phyloP scores from a whole-genome alignment of 1,140 invertebrate species.

The Belonocnema kinseyi region DNA sequence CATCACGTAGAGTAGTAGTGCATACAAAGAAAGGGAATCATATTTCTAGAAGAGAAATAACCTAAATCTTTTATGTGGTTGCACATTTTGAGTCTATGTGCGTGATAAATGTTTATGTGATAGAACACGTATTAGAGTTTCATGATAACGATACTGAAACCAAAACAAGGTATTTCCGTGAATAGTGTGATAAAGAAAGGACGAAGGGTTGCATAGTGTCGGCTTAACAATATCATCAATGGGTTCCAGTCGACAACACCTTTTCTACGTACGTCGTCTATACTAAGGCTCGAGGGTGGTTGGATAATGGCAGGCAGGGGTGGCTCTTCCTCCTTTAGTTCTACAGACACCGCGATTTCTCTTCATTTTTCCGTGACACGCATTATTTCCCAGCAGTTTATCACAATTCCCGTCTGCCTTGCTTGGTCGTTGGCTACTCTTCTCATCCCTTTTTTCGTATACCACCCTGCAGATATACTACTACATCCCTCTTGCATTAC shows the following conservation, averaged over 20 bases:
- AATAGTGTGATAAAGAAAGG: background rate
- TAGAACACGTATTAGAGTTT: constrained; percentile 5
- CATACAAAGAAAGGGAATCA: background rate
- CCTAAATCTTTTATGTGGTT: background rate
- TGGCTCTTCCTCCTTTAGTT: constrained; percentile 10
- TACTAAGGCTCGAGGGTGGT: background rate
- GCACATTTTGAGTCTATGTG: background rate
- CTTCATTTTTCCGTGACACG: constrained; percentile 28
- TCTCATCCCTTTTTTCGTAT: constrained; percentile 3
- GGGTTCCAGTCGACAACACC: constrained; percentile 27
- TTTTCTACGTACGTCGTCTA: constrained; percentile 15
- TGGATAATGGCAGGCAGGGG: constrained; percentile 21
- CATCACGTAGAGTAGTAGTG: background rate
- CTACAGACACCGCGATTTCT: constrained; percentile 22
- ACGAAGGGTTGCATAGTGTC: constrained; percentile 3
- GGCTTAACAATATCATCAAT: constrained; percentile 30
- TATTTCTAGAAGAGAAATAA: background rate
- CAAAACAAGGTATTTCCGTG: too few species aligned
- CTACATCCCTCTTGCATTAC: constrained; percentile 12
- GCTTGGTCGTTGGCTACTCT: constrained; percentile 30
- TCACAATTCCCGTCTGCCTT: constrained; percentile 26
- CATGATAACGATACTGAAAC: background rate
- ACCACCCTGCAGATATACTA: constrained; percentile 8
- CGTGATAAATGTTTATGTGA: constrained; percentile 22
- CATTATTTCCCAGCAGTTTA: constrained; percentile 28